Percentiles rank a stretch among this genome's conserved stretches.
Conservation (phyloP, 2,797 vertebrate species). For the Chanos chanos region DNA sequence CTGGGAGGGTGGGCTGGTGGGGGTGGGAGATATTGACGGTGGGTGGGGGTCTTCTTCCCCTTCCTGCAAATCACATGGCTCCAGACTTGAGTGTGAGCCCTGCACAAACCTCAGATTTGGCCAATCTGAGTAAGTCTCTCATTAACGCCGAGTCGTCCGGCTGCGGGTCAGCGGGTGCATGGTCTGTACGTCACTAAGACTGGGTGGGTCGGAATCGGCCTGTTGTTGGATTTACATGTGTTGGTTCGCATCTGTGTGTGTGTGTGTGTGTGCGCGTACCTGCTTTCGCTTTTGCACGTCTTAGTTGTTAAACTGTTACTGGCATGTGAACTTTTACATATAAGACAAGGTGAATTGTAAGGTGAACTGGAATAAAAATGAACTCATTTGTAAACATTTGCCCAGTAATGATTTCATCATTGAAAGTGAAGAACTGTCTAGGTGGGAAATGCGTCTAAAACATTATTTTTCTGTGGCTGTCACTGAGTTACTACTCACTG, state of each 20-base stretch:
- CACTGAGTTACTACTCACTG: too few species aligned
- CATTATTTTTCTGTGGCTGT: too few species aligned
- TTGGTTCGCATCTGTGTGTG: too few species aligned
- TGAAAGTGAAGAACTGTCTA: too few species aligned
- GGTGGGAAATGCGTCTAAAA: too few species aligned
- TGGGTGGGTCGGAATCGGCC: conserved; percentile 14
- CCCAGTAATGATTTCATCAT: too few species aligned
- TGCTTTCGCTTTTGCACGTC: background rate
- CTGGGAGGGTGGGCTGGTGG: conserved; percentile 36
- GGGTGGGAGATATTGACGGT: conserved; percentile 10
- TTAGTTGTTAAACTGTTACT: background rate
- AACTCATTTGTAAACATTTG: too few species aligned
- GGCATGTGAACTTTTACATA: too few species aligned
- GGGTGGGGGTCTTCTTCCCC: conserved; percentile 58
- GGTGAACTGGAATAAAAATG: too few species aligned
- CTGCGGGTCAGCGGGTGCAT: conserved; percentile 45
- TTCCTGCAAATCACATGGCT: conserved; percentile 74
- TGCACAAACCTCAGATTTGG: conserved; percentile 65
- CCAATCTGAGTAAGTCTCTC: conserved; percentile 47
- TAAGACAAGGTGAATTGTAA: too few species aligned
- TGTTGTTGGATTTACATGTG: conserved; percentile 13
- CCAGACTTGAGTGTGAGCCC: conserved; percentile 55
- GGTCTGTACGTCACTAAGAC: conserved; percentile 40
- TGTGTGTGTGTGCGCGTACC: background rate
- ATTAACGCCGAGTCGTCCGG: conserved; percentile 45